Percentiles rank a stretch among this genome's conserved stretches.
Conservation (phyloP, 2,113 vertebrate species). For the Phaethon lepturus region DNA sequence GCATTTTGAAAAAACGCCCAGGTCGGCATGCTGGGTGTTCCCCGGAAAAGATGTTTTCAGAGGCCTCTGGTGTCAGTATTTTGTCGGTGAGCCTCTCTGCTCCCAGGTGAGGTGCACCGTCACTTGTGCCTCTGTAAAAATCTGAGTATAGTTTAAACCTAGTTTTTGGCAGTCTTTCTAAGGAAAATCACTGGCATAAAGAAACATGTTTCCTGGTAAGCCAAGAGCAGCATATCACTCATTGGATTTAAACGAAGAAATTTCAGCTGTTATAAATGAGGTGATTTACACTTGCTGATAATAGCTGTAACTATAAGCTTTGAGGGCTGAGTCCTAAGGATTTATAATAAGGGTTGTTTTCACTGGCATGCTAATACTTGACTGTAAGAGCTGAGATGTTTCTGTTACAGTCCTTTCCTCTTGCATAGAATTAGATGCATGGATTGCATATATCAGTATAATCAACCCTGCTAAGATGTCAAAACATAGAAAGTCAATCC, state of each 20-base stretch:
- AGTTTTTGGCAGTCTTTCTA: not conserved
- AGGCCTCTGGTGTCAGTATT: not conserved
- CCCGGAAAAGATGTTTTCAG: not conserved
- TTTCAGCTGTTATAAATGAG: not conserved
- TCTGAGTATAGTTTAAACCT: not conserved
- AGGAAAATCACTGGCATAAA: not conserved
- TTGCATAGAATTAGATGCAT: not conserved
- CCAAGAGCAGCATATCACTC: not conserved
- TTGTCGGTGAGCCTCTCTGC: not conserved
- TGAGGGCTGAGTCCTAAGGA: not conserved
- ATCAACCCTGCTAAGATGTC: slow-evolving; percentile 24
- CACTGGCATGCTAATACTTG: not conserved
- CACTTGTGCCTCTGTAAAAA: not conserved
- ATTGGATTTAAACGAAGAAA: not conserved
- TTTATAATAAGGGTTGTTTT: slow-evolving; percentile 17
- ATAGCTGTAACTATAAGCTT: not conserved
- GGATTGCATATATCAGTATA: not conserved
- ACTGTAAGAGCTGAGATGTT: not conserved
- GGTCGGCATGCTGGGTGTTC: not conserved
- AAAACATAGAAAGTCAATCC: slow-evolving; percentile 36
- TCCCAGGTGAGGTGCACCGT: not conserved
- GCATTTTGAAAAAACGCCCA: not conserved
- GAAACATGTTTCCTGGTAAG: not conserved
- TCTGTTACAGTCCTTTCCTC: not conserved
- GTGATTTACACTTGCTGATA: slow-evolving; percentile 37